These are phyloP conservation scores for Patagioenas fasciata DNA, from an alignment of 2,113 vertebrate species.

Conservation along the genomic window DNA sequence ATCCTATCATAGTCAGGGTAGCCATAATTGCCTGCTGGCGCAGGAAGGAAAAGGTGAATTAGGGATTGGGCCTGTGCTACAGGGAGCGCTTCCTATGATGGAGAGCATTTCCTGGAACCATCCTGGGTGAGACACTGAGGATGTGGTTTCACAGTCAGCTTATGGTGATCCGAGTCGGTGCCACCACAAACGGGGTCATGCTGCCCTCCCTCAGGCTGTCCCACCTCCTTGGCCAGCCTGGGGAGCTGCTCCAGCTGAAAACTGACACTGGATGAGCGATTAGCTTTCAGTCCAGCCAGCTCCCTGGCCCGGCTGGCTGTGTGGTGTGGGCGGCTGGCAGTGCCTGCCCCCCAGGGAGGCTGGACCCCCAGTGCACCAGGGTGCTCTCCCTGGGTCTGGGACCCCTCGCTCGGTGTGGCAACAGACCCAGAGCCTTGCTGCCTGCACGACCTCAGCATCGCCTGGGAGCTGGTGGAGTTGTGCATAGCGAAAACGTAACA, in stretches of 20 bases:
- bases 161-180: rapidly evolving
- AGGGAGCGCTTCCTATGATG: rapidly evolving
- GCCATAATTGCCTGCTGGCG: not conserved
- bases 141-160: not conserved
- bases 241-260: not conserved
- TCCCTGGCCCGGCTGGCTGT: rapidly evolving
- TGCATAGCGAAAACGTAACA: rapidly evolving
- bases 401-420: rapidly evolving
- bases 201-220: not conserved
- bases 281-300: not conserved
- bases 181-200: rapidly evolving
- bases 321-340: rapidly evolving
- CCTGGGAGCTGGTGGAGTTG: not conserved
- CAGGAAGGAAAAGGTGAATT: not conserved
- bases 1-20: not conserved
- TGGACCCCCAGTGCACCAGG: rapidly evolving
- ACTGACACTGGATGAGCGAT: not conserved
- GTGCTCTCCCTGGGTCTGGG: rapidly evolving
- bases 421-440: rapidly evolving
- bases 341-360: too few relatives aligned
- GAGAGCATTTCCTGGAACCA: not conserved
- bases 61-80: not conserved
- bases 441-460: not conserved
- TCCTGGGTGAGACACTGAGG: not conserved
- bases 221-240: rapidly evolving